Evolutionary conservation across 2,888 invertebrate species (phyloP).

Genomic region (Brachypterus glaber): DNA sequence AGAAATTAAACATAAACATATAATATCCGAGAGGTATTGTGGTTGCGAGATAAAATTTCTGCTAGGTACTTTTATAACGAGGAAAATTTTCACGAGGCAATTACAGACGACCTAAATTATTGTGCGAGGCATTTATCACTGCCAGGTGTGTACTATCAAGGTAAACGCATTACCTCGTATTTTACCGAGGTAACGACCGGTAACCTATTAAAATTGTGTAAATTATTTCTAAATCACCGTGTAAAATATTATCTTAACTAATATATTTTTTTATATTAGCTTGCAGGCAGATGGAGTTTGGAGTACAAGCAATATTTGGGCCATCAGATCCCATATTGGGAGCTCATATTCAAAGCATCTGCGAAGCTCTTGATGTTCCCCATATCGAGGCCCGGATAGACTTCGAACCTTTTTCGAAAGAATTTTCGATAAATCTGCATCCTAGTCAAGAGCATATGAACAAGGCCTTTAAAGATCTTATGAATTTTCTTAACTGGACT

Average conservation of each 20-base stretch:
- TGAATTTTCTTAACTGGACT: slow-evolving; percentile 85
- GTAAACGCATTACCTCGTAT: too few relatives aligned
- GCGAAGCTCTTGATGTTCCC: slow-evolving; percentile 82
- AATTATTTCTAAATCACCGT: background rate
- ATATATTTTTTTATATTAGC: slow-evolving; percentile 47
- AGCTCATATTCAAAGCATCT: slow-evolving; percentile 78
- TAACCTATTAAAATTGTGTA: too few relatives aligned
- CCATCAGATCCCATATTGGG: slow-evolving; percentile 76
- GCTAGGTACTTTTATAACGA: too few relatives aligned
- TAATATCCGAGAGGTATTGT: too few relatives aligned
- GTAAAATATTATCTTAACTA: background rate
- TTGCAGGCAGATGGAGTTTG: slow-evolving; percentile 71
- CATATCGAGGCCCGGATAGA: slow-evolving; percentile 72
- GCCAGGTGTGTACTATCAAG: too few relatives aligned
- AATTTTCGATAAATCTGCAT: slow-evolving; percentile 80
- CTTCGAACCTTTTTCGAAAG: slow-evolving; percentile 53
- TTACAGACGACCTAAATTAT: too few relatives aligned
- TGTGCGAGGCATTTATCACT: too few relatives aligned
- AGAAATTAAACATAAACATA: too few relatives aligned
- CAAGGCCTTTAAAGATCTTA: slow-evolving; percentile 75
- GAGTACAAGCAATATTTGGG: slow-evolving; percentile 81
- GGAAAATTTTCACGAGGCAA: too few relatives aligned
- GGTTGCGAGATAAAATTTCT: too few relatives aligned
- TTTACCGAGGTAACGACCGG: too few relatives aligned
- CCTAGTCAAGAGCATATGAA: slow-evolving; percentile 77